Evolutionary conservation across 2,888 invertebrate genomes (phyloP).

Genomic region (Acanthosepion esculentum): DNA sequence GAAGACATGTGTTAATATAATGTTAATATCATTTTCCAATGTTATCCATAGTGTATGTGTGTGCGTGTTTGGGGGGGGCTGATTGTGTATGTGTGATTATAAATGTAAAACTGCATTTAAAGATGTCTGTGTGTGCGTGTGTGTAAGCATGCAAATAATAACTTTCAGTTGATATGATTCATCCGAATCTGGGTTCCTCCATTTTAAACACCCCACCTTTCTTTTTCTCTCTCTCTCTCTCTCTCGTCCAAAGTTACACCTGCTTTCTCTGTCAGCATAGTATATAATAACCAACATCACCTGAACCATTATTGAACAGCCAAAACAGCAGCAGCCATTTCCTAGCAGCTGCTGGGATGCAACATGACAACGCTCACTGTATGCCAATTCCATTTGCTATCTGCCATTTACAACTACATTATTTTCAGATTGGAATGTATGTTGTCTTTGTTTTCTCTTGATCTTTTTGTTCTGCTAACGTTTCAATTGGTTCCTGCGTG

Average conservation of each 20-base stretch:
- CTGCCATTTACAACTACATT: slow-evolving; percentile 8
- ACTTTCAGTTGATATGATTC: too few relatives aligned
- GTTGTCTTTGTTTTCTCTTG: neutral
- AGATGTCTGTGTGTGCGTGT: neutral
- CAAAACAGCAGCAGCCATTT: neutral
- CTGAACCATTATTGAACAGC: neutral
- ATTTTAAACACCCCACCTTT: too few relatives aligned
- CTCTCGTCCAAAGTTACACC: neutral
- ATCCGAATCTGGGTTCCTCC: too few relatives aligned
- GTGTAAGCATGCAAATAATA: neutral
- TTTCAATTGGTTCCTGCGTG: neutral
- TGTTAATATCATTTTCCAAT: too few relatives aligned
- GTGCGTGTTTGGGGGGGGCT: too few relatives aligned
- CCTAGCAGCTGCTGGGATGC: neutral
- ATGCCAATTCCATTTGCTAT: neutral
- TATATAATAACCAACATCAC: neutral
- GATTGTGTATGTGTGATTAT: neutral
- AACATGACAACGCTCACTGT: neutral
- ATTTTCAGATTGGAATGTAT: neutral
- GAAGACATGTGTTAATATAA: too few relatives aligned
- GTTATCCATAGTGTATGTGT: too few relatives aligned
- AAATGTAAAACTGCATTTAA: neutral
- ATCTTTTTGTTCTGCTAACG: neutral
- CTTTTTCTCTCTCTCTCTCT: too few relatives aligned
- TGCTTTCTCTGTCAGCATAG: neutral